These are phyloP conservation scores for Phlogophora meticulosa DNA, from an alignment of 2,888 invertebrate species.

Conservation along the genomic window DNA sequence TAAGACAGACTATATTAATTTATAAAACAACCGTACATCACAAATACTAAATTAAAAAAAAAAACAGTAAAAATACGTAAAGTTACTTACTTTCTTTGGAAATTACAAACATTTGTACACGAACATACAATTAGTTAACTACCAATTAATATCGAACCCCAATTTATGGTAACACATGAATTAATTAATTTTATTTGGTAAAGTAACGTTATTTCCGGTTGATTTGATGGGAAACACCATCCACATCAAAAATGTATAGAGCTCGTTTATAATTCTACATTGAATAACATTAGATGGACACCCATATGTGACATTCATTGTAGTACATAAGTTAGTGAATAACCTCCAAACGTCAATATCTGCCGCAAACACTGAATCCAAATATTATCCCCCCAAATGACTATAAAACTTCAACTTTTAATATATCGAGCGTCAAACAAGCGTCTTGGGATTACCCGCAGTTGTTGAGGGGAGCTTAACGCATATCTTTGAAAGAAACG, in stretches of 20 bases:
- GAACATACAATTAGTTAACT: neutral
- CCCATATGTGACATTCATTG: neutral
- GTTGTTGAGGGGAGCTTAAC: slow-evolving; percentile 78
- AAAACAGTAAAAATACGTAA: no score
- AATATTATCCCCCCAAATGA: slow-evolving; percentile 58
- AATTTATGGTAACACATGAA: neutral
- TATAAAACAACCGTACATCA: no score
- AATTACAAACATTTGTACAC: no score
- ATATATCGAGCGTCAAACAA: slow-evolving; percentile 65
- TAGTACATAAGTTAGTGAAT: neutral
- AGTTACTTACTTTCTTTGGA: no score
- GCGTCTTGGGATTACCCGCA: slow-evolving; percentile 75
- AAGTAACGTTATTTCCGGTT: slow-evolving; percentile 14
- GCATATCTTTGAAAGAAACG: slow-evolving; percentile 80
- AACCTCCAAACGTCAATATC: slow-evolving; percentile 17
- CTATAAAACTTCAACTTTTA: slow-evolving; percentile 65
- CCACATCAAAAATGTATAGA: slow-evolving; percentile 38
- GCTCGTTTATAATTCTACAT: slow-evolving; percentile 24
- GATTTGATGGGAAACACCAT: slow-evolving; percentile 41
- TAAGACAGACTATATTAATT: no score
- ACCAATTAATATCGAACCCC: neutral
- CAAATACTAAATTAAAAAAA: no score
- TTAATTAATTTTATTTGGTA: neutral
- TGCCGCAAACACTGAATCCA: slow-evolving; percentile 10
- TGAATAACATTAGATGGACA: slow-evolving; percentile 21